Evolutionary conservation across 2,113 vertebrate species (phyloP).

Genomic region (Spizaetus ornatus): DNA sequence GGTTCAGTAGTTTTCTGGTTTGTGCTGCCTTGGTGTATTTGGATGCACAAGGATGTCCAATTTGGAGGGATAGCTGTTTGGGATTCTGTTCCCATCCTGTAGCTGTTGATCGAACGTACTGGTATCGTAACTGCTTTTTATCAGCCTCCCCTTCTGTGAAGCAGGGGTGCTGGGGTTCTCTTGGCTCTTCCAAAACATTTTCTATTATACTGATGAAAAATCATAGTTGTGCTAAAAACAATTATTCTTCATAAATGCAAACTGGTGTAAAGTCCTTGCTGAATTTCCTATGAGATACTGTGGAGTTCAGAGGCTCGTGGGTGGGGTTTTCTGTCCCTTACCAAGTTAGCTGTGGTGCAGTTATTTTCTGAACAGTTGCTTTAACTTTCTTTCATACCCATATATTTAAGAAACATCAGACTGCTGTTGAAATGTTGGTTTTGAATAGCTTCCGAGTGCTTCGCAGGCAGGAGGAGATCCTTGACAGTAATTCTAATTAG

Average conservation of each 20-base stretch:
- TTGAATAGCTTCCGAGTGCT: neutral
- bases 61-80: neutral
- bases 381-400: neutral
- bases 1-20: neutral
- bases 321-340: neutral
- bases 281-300: neutral
- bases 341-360: neutral
- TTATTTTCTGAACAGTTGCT: neutral
- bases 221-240: neutral
- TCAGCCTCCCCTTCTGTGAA: neutral
- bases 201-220: neutral
- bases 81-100: neutral
- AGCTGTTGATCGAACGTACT: fast-evolving
- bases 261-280: neutral
- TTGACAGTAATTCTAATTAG: neutral
- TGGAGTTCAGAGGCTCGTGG: neutral
- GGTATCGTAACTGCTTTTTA: neutral
- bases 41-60: neutral
- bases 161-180: neutral
- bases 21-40: neutral
- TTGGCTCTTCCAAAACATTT: neutral
- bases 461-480: neutral
- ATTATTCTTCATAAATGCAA: neutral
- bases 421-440: neutral
- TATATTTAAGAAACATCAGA: neutral